Base-by-base conservation (phyloP, 2,888 invertebrate genomes). In the Heliconius erato region DNA sequence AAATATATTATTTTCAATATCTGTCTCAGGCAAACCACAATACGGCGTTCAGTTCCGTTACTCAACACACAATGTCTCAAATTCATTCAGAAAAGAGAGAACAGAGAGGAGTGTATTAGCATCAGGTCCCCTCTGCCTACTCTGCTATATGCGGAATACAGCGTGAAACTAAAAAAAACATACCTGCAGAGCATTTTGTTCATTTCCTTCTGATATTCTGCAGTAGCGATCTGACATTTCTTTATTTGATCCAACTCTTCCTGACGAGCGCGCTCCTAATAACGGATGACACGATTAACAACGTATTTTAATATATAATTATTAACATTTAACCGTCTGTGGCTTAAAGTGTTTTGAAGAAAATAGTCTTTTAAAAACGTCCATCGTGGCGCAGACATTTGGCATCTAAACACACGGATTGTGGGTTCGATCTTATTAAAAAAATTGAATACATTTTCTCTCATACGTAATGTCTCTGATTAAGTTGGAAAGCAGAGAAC, bases 171-270 rank as follows among this genome's bases (percentile, higher is more conserved):
- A 9, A 12, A 12, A 35, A 44, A 44, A 9, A 11, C 40, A 87
- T 23, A 94, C 94, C 94, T 88, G 81, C 88, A 87, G 19, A 94
- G 83, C 93, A 94, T 94, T 74, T 86, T 89, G 9, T 87, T 85
- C 12, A 94, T 92, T 59, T 94, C 92, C 7, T 89, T 76, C n/a
- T 93, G 87, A 80, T 94, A 94, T 77, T 94, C 91, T 40, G 92
- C 88, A 0, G 91, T 87, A 0, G 92, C 93, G 3, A 89, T 82
- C 49, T 91, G 84, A 11, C 88, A 88, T 83, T 93, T 93, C 89
- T 88, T 90, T 40, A 90, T 86, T 83, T 94, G 92, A 0, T 93
- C 91, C 74, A 90, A n/a, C 65, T 94, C 93, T 65, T 93, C 94
- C 86, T 93, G 91, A 77, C 86, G 87, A 0, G 92, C 93, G 69